Evolutionary conservation across 2,888 invertebrate species (phyloP).

Genomic region (Zygothrica quintamaculata): DNA sequence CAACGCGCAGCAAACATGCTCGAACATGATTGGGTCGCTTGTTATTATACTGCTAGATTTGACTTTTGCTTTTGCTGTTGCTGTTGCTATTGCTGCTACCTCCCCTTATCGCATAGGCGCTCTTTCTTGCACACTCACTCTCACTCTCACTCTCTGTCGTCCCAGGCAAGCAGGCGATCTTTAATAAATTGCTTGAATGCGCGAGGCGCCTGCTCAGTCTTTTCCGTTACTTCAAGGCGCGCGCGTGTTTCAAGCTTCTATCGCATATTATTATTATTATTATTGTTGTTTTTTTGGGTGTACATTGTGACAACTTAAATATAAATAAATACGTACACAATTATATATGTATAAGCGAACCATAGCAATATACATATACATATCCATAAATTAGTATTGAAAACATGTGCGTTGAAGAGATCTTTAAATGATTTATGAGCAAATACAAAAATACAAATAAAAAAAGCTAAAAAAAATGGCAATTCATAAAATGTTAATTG

Average conservation of each 20-base stretch:
- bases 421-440: slow-evolving; percentile 26
- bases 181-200: slow-evolving; percentile 42
- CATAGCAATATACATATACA: slow-evolving; percentile 13
- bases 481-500: slow-evolving; percentile 29
- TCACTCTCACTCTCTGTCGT: slow-evolving; percentile 8
- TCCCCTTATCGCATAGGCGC: too few species aligned
- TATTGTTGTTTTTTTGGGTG: too few species aligned
- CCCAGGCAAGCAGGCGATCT: slow-evolving; percentile 37
- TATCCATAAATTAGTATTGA: slow-evolving; percentile 5
- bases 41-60: too few species aligned
- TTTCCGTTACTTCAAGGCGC: slow-evolving; percentile 59
- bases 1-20: too few species aligned
- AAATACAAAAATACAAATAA: slow-evolving; percentile 23
- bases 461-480: slow-evolving; percentile 5
- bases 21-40: too few species aligned
- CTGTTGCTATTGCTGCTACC: too few species aligned
- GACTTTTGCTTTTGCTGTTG: too few species aligned
- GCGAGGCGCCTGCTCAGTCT: slow-evolving; percentile 47
- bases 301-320: slow-evolving; percentile 19
- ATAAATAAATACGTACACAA: slow-evolving; percentile 17
- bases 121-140: slow-evolving; percentile 15
- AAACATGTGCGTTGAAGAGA: slow-evolving; percentile 44
- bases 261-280: background rate
- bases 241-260: slow-evolving; percentile 30
- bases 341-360: slow-evolving; percentile 8